Percentiles rank a stretch among this genome's conserved stretches.
These are phyloP conservation scores for Phytoseiulus persimilis DNA, from an alignment of 2,888 invertebrate species.

Conservation along the genomic window DNA sequence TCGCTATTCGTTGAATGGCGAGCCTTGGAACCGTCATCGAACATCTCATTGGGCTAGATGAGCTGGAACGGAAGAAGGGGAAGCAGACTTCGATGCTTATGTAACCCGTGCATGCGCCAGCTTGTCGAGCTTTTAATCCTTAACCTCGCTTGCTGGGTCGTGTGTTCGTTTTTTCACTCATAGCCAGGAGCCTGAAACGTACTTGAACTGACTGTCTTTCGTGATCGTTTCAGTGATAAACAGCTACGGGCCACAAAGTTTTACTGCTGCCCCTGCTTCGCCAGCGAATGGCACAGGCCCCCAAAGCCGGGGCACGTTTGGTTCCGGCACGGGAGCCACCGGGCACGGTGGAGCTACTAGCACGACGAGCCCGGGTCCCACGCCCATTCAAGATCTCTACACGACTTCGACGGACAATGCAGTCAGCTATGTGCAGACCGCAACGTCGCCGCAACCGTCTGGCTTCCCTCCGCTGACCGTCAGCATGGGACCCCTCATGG, in stretches of 20 bases:
- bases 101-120: neutral
- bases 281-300: slow-evolving; percentile 40
- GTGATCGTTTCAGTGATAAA: slow-evolving; percentile 39
- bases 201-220: neutral
- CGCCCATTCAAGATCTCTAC: slow-evolving; percentile 28
- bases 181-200: neutral
- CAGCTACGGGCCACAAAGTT: slow-evolving; percentile 41
- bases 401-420: slow-evolving; percentile 24
- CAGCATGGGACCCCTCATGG: slow-evolving; percentile 44
- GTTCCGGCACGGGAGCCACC: slow-evolving; percentile 17
- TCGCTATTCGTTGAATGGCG: too few relatives aligned
- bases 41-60: too few relatives aligned
- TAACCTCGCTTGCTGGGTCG: neutral
- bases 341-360: slow-evolving; percentile 11
- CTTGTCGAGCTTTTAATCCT: neutral
- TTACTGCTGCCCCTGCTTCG: slow-evolving; percentile 41
- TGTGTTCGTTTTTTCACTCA: neutral
- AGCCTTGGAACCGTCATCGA: too few relatives aligned
- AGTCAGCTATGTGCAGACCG: slow-evolving; percentile 40
- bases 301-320: slow-evolving; percentile 28
- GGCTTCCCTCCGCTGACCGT: slow-evolving; percentile 39
- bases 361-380: slow-evolving; percentile 33
- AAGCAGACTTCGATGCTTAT: neutral
- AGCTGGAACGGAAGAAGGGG: neutral
- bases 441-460: slow-evolving; percentile 40